A percentile compares a stretch with the other conserved stretches of the same genome.
Evolutionary conservation across 2,888 invertebrate genomes (phyloP).

Genomic region (Oscheius sp.): DNA sequence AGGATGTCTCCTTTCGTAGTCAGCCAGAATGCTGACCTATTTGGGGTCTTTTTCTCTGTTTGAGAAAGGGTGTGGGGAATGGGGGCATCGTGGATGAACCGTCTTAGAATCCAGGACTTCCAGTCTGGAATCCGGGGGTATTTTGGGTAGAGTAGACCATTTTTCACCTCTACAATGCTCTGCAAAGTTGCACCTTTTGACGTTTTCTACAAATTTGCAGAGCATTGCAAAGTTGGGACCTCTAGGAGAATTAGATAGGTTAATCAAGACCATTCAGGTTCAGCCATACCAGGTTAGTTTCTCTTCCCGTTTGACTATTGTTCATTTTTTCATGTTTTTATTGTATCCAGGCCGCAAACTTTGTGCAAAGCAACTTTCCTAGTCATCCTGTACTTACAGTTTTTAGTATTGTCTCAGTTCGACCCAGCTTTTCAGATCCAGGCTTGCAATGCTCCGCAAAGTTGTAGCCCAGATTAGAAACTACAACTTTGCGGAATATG

Average conservation of each 20-base stretch:
- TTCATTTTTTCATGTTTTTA: background rate
- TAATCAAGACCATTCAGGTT: background rate
- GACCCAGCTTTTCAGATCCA: no score
- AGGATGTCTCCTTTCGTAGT: conserved; percentile 25
- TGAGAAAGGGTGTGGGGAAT: conserved; percentile 5
- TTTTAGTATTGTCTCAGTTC: background rate
- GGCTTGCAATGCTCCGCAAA: no score
- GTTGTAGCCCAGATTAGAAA: no score
- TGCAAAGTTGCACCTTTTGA: background rate
- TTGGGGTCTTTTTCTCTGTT: conserved; percentile 14
- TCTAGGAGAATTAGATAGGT: background rate
- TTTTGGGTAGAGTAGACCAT: background rate
- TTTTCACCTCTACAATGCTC: background rate
- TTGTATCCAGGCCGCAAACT: conserved; percentile 9
- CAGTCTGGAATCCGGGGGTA: background rate
- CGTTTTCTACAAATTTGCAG: background rate
- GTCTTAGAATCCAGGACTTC: background rate
- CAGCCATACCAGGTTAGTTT: no score
- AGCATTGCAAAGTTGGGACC: background rate
- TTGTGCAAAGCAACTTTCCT: conserved; percentile 21
- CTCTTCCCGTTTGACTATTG: background rate
- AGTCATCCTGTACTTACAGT: background rate
- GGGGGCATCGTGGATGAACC: background rate
- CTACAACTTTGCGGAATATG: no score
- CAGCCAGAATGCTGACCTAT: conserved; percentile 31